Base-by-base conservation (phyloP, 2,888 invertebrate species). In the Gymnocheta viridis region DNA sequence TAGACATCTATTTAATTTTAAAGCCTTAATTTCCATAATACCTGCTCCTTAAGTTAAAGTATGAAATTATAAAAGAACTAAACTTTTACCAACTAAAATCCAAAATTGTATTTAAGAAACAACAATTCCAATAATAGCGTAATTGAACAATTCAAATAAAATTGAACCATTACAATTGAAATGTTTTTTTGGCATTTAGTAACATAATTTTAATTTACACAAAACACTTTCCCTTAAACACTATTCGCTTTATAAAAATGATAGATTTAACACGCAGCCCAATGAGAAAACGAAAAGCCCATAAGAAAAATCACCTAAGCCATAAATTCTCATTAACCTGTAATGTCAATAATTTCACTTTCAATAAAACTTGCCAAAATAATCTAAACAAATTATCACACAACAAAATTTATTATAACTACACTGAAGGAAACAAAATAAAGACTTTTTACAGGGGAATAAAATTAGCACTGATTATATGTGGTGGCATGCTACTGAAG, bases 241-340 rank as follows among this genome's bases (percentile, higher is more conserved):
- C 27, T 27, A 19, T 19, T 14, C 6, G 41, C 54, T 29, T 17
- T 29, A 22, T 49, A 54, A 70, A 22, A 14, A 49, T 4, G 5
- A 7, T 1, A 5, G 2, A n/a, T 44, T 4, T 47, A 47, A 67
- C 66, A 67, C 76, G 66, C 76, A 67, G 56, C 76, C 44, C 0
- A 22, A 32, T 44, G 2, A 4, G 19, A 56, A 74, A 35, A 32
- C 2, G 14, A 62, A 62, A 41, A 35, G 29, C 29, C 56, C 49
- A 82, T 38, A 38, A 22, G 32, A 14, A 47, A 82, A 69, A 73
- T 73, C 62, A 6, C 38, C 35, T 44, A 6, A 67, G 49, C 70
- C 70, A 83, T 83, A 83, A 83, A 83, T 83, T 80, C 72, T 83
- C 83, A 83, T 83, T 83, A 83, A 83, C 83, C 83, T 70, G 66